Base-by-base conservation (phyloP, 2,888 invertebrate species). In the Empis livida region DNA sequence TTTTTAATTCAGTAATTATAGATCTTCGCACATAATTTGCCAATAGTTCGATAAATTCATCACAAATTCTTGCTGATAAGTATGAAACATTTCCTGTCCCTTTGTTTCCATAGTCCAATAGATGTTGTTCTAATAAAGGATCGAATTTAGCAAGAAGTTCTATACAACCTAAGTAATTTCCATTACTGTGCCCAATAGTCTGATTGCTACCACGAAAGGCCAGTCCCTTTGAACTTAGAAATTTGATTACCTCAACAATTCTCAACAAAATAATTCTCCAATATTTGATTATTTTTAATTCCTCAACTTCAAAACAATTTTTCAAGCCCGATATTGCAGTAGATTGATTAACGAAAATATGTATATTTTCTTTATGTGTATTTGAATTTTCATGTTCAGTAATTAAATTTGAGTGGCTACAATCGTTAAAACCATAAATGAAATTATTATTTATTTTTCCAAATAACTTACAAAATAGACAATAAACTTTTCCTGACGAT, bases 61-160 rank as follows among this genome's bases (percentile, higher is more conserved):
- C 38, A 16, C 30, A 45, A 30, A 45, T 39, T 13, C 10, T 27
- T 30, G 39, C 30, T 31, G 39, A 39, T 16, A 17, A 39, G 15
- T 39, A 8, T 23, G 39, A 27, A 14, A 45, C 44, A n/a, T 17
- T 20, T 14, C 44, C 44, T 39, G 11, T 45, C 15, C 44, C 44
- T 10, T 40, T 39, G 39, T 45, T 45, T 13, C 30, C 31, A 40
- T 15, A 44, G 14, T 39, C 31, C 17, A 14, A 9, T 44, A 39
- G 30, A 44, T 44, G 44, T 20, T 44, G 38, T 38, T 44, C 17
- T 39, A 44, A 35, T 14, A 44, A 15, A 17, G 17, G 37, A 39
- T 44, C 44, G 44, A 44, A 44, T 44, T 30, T 39, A 9, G 38
- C 38, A 35, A 44, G 23, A 27, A 39, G 16, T 30, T 44, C 44